phyloP scores from a whole-genome alignment of 92 coral and sea anemone species.

The Ricordea florida region DNA sequence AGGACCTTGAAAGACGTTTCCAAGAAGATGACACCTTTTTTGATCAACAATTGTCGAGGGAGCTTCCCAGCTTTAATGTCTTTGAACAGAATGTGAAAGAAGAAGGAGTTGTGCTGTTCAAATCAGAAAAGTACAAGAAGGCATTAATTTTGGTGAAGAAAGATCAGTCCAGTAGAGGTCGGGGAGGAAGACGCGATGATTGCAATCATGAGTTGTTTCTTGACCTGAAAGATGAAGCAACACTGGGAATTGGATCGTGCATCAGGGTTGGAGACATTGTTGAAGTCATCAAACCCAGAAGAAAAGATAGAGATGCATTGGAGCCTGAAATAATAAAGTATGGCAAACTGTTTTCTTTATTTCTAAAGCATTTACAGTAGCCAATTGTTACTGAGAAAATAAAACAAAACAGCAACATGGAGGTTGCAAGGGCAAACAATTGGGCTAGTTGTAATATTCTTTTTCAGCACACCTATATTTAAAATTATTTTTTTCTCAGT shows the following conservation, averaged over 20 bases:
- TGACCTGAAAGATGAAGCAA: neutral
- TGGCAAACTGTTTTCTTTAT: neutral
- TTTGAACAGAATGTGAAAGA: constrained; percentile 6
- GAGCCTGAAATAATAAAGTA: constrained; percentile 24
- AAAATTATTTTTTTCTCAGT: too few relatives aligned
- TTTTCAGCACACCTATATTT: too few relatives aligned
- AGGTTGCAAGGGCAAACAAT: too few relatives aligned
- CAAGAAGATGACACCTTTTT: neutral
- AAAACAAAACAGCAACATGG: too few relatives aligned
- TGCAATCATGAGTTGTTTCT: neutral
- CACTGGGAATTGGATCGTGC: neutral
- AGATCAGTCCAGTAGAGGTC: too few relatives aligned
- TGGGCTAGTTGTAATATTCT: too few relatives aligned
- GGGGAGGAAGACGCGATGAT: neutral
- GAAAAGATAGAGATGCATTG: neutral
- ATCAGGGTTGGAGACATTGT: constrained; percentile 28
- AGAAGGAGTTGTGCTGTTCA: constrained; percentile 6
- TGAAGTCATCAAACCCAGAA: neutral
- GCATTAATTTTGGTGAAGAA: neutral
- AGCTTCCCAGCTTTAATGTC: neutral
- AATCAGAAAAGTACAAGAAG: neutral
- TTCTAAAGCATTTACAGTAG: too few relatives aligned
- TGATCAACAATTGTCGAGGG: neutral
- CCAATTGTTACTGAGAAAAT: too few relatives aligned
- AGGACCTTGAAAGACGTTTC: neutral